phyloP scores from a whole-genome alignment of 2,888 invertebrate species.

The Melanostoma mellinum region DNA sequence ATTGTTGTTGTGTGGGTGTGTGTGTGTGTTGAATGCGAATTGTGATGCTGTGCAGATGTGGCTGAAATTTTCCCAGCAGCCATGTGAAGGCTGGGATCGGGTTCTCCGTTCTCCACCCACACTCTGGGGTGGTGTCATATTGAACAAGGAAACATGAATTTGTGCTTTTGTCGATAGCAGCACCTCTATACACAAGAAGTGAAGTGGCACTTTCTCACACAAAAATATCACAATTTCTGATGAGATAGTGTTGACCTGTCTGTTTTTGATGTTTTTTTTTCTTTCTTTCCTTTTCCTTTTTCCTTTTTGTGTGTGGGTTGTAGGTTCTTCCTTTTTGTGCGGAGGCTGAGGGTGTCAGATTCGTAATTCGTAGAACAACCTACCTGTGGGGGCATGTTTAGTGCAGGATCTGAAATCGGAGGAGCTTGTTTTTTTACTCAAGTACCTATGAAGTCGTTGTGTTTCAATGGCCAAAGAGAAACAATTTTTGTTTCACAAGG shows the following conservation, averaged over 20 bases:
- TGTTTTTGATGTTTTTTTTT: constrained; percentile 44
- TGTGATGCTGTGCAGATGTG: constrained; percentile 31
- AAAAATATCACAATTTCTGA: constrained; percentile 58
- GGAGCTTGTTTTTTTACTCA: no score
- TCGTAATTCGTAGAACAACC: neutral
- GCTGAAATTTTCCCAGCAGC: constrained; percentile 17
- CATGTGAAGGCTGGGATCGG: constrained; percentile 27
- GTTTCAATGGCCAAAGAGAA: no score
- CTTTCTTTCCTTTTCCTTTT: neutral
- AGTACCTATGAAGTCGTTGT: no score
- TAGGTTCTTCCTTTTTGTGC: neutral
- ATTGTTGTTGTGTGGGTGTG: constrained; percentile 2
- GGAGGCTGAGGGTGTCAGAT: no score
- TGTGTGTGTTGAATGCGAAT: no score
- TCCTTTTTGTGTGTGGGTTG: neutral
- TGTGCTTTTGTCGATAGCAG: constrained; percentile 60
- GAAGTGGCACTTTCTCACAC: constrained; percentile 55
- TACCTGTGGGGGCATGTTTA: constrained; percentile 22
- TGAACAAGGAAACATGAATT: constrained; percentile 58
- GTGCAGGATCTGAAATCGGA: constrained; percentile 1
- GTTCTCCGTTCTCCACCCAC: neutral
- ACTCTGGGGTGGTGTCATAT: constrained; percentile 28
- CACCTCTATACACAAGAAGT: constrained; percentile 24
- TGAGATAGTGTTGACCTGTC: constrained; percentile 62
- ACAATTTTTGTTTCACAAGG: no score